Evolutionary conservation across 2,888 invertebrate species (phyloP), one percentile per base, ranked within the genome.

Genomic region (Drosophila rellima): DNA sequence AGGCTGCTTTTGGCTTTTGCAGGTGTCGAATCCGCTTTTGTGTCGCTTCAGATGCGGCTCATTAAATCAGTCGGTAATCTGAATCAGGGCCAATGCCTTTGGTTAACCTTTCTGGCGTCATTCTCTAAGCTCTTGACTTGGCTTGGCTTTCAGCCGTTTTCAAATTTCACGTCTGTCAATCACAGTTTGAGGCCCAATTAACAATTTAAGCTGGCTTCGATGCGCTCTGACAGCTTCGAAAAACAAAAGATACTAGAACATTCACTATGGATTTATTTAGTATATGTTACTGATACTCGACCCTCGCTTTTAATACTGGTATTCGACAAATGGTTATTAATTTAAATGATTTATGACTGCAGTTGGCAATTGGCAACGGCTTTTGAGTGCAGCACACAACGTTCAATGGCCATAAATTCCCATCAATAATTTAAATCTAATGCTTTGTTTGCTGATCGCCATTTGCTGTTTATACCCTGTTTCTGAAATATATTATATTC

Each of bases 341-440:
- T 70, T 63, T 68, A 60, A 65, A 64, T 81, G 79, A 84, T 80
- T 85, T 83, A 85, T 78, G 85, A 69, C 47, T 74, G 66, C 63
- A 68, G 62, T 66, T 42, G 54, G 52, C 17, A 37, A 26, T 45
- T 81, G 74, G 65, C 67, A 74, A 55, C 65, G 50, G 50, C 40
- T 52, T 62, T 54, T 48, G 64, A 64, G 59, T 51, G 70, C 59
- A 44, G 52, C 62, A 57, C 63, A 50, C 60, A 48, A 48, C 68
- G 70, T 68, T 80, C 68, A 80, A 67, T 82, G 67, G 51, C 73
- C 73, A 86, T 79, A 82, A 86, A 85, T 84, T 77, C 51, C 60
- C 73, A 77, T 84, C 73, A 86, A 82, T 82, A 85, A 84, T 84
- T 86, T 74, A 84, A 71, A 79, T 78, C 67, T 44, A 66, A 59